Percentiles rank a stretch among this genome's conserved stretches.
These are phyloP conservation scores for Orientallactaga bullata DNA, from an alignment of 2,113 vertebrate genomes.

Conservation along the genomic window DNA sequence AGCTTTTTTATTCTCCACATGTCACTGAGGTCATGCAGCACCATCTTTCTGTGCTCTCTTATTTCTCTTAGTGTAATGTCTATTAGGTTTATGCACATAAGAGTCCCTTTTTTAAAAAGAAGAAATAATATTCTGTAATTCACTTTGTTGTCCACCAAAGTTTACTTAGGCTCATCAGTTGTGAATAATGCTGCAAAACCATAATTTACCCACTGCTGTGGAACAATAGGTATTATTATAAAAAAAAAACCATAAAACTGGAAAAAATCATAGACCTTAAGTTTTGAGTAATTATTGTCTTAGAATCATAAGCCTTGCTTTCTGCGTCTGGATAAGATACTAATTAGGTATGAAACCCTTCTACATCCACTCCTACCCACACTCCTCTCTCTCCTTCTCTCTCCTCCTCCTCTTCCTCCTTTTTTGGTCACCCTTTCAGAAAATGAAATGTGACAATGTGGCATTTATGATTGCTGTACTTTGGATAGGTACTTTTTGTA, in stretches of 20 bases:
- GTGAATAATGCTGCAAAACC: not conserved
- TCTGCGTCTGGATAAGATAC: not conserved
- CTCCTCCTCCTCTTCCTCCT: not conserved
- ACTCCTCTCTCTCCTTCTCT: too few species aligned
- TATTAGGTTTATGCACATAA: not conserved
- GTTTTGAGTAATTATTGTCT: not conserved
- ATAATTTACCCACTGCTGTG: not conserved
- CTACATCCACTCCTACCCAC: too few species aligned
- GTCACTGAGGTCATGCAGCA: too few species aligned
- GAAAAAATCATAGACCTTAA: not conserved
- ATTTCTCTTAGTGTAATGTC: not conserved
- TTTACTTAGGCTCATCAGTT: not conserved
- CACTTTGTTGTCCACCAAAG: accelerated
- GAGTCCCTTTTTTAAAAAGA: not conserved
- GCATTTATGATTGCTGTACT: not conserved
- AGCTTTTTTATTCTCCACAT: not conserved
- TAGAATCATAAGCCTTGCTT: not conserved
- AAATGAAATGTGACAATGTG: not conserved
- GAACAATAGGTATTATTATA: not conserved
- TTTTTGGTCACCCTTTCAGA: not conserved
- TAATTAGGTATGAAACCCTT: not conserved
- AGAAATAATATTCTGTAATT: too few species aligned
- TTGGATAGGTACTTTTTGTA: too few species aligned
- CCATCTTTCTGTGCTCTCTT: not conserved
- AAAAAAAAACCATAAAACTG: not conserved